Evolutionary conservation across 1,140 invertebrate species (phyloP), one percentile per base, ranked within the genome.

Genomic region (Venturia canescens): DNA sequence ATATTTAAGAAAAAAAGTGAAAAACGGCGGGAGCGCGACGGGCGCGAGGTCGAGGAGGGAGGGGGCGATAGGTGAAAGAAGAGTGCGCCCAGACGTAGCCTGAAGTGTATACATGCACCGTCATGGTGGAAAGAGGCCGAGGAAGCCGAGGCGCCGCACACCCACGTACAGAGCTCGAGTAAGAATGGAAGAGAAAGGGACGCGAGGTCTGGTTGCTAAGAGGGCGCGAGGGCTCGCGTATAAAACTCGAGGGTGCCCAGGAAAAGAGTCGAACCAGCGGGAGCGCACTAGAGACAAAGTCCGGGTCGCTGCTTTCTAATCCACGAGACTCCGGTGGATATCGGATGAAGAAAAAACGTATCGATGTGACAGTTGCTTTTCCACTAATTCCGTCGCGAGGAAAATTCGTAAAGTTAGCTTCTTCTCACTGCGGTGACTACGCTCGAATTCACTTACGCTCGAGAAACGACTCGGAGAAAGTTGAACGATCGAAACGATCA

Each of bases 231-330:
- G 57, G 50, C 50, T 60, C 31, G 67, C 60, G 38, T 44, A 63
- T 66, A 77, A 72, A 71, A 53, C 38, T 80, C 31, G 79, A 80
- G 79, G 38, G 71, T 50, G 76, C 80, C 34, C 71, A 81, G 50
- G 82, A 60, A 72, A 60, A 77, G 60, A 57, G 69, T 79, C 21
- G 77, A 48, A 70, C 57, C 18, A 38, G 31, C 75, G 66, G 48
- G 75, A 57, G 57, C 75, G 31, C 34, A 77, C 75, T 66, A 44
- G 75, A 77, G 57, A 77, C 75, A 77, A 77, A 77, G 53, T 63
- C 74, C 74, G 53, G 74, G 50, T 57, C 29, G 74, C 9, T 27
- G 53, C 50, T 69, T 69, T 1, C 38, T 13, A 13, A 44, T 44
- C 5, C 38, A n/a, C n/a, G 38, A 11, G 38, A 44, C 29, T 18